Base-by-base conservation (phyloP, 2,888 invertebrate genomes). In the Phaedon cochleariae region DNA sequence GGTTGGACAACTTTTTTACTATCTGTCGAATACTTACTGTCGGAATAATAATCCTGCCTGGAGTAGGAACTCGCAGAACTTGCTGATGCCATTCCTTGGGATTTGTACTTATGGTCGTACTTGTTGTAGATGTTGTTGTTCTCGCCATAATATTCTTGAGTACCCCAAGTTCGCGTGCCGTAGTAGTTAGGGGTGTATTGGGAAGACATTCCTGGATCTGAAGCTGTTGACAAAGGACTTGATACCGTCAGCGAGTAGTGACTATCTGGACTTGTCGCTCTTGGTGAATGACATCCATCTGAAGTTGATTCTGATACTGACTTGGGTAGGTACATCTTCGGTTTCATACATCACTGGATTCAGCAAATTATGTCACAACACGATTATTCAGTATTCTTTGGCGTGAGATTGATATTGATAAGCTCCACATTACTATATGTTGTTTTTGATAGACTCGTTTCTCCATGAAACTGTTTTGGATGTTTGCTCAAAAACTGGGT, bases 171-270 rank as follows among this genome's bases (percentile, higher is more conserved):
- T 73, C 57, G 75, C 52, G 74, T 64, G 34, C 63, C 73, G 75
- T 79, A 81, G 70, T 79, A 80, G 62, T 81, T 82, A 21, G 83
- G 81, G 22, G 81, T 79, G 76, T 83, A 83, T 65, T 83, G 82
- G 10, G 82, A 81, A 12, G 83, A 82, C 79, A 82, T 82, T 18
- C 82, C 81, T 58, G 81, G 79, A 66, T 81, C 82, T 2, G 81
- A 80, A 12, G 76, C 69, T 46, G 75, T 75, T 6, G 80, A 79
- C 53, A 77, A 65, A 0, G 81, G 80, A 63, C 81, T 81, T 29
- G 79, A 76, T 58, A 79, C 76, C 12, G 78, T 78, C 55, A 79
- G 59, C 37, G 77, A 73, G 74, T 79, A 81, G 67, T 77, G 77
- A 62, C 79, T 81, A 55, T 82, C 82, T 2, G 83, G 83, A 59